Evolutionary conservation across 2,797 vertebrate genomes (phyloP), one percentile per base, ranked within the genome.

Genomic region (Pteropus rufus): DNA sequence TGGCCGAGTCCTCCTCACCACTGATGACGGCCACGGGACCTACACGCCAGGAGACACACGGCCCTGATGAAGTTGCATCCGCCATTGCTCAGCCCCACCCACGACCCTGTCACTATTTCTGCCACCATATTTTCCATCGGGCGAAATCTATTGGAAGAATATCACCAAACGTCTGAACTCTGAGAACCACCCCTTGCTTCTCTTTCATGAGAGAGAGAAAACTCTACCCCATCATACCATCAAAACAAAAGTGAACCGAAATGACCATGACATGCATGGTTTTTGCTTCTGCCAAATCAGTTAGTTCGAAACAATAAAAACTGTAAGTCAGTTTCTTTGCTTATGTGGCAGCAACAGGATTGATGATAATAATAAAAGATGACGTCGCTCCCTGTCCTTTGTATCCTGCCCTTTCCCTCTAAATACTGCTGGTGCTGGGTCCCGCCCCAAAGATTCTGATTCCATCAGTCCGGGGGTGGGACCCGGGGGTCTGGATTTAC

Each of bases 1-100:
- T 99, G 96, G 99, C 99, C 0, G 99, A 99, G 98, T 99, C 99
- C 98, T 99, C 99, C 98, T 99, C 99, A 0, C 99, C 99, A 4
- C 99, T 99, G 98, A 99, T 99, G 97, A 99, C 99, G 23, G 99
- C 99, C 81, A 99, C 99, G 0, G 99, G 99, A 97, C 99, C 99
- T 99, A 98, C 87, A 94, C 5, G 58, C 4, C 86, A 62, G 69
- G 62, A 96, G 62, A 97, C 69, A 93, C 0, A 0, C 58, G 6
- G 49, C 9, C 26, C 12, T 0, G 3, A 49, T 84, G 72, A 96
- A 9, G 21, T 36, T 41, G 8, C 49, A 16, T 1, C 44, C 0
- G 14, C 49, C 83, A 29, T 24, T 1, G n/a, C 46, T 58, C 26
- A 15, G 34, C 34, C 79, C 64, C 19, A 18, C 15, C 89, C 69